Evolutionary conservation across 2,888 invertebrate genomes (phyloP), one percentile per base, ranked within the genome.

Genomic region (Pherbina coryleti): DNA sequence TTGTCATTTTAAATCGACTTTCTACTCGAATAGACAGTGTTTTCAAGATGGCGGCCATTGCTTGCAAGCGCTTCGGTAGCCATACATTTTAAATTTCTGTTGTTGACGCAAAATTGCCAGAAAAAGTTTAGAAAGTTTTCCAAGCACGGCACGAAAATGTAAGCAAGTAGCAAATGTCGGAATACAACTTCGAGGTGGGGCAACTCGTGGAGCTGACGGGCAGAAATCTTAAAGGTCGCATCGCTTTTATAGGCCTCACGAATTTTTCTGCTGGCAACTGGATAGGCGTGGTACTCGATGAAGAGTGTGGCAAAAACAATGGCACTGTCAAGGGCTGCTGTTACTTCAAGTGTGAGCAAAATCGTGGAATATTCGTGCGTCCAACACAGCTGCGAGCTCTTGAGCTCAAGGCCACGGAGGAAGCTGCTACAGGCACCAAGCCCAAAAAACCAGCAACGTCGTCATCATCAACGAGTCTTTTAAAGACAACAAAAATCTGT

Each of bases 301-400:
- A 97, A 86, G 92, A 98, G 0, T 97, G 95, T 88, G 99, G 98
- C 34, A 98, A 97, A 89, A 99, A 99, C 88, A 98, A 99, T 92
- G 99, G 99, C 31, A 94, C 95, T 62, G 94, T 99, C 44, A 94
- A 97, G 83, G 98, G 97, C 70, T 95, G 95, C 86, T 92, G 93
- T 44, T 99, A 99, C 90, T 99, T 99, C 90, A 93, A 94, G 95
- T 99, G 98, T 88, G 93, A 95, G 69, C 96, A 97, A 67, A 97
- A 97, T 89, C 93, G 93, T 91, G 99, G 99, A 5, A 95, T 98
- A 86, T 99, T 99, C 91, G 97, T 98, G 14, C 93, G 98, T 70
- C 95, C 95, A 84, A 92, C 94, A 0, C 98, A 98, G 90, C 92
- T 98, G 80, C 92, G 93, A 44, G 88, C 93, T 3, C 92, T 97